Evolutionary conservation across 2,888 invertebrate species (phyloP).

Genomic region (Cantharis rufa): DNA sequence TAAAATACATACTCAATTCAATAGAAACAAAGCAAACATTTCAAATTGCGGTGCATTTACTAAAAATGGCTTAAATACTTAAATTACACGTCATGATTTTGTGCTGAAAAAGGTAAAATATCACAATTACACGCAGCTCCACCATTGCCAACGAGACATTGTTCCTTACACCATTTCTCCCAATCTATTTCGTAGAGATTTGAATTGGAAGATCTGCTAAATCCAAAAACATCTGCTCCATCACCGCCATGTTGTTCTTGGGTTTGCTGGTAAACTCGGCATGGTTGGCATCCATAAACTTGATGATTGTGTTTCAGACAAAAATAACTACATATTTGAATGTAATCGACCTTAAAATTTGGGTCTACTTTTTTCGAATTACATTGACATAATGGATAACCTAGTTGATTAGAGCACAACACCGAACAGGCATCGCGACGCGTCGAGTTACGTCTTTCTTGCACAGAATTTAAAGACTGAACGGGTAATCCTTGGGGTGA

Average conservation of each 20-base stretch:
- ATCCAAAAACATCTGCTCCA: background rate
- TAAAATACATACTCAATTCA: background rate
- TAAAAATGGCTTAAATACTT: background rate
- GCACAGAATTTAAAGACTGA: slow-evolving; percentile 37
- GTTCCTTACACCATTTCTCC: slow-evolving; percentile 67
- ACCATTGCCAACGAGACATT: slow-evolving; percentile 71
- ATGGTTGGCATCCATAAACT: slow-evolving; percentile 55
- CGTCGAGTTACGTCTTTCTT: slow-evolving; percentile 51
- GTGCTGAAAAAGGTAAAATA: slow-evolving; percentile 58
- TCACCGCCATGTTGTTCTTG: slow-evolving; percentile 2
- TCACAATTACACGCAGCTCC: slow-evolving; percentile 80
- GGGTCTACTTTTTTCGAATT: slow-evolving; percentile 26
- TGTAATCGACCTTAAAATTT: slow-evolving; percentile 52
- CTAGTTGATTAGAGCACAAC: slow-evolving; percentile 64
- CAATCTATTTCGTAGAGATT: slow-evolving; percentile 55
- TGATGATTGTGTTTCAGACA: slow-evolving; percentile 52
- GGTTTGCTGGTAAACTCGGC: slow-evolving; percentile 39
- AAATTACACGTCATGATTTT: background rate
- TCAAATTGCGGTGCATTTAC: background rate
- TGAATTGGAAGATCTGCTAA: background rate
- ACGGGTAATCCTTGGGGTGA: slow-evolving; percentile 57
- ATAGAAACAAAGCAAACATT: background rate
- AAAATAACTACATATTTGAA: slow-evolving; percentile 59
- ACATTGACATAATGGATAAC: slow-evolving; percentile 62
- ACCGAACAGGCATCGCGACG: slow-evolving; percentile 62